phyloP scores from a whole-genome alignment of 2,888 invertebrate species.

The Trachelus iudaicus region DNA sequence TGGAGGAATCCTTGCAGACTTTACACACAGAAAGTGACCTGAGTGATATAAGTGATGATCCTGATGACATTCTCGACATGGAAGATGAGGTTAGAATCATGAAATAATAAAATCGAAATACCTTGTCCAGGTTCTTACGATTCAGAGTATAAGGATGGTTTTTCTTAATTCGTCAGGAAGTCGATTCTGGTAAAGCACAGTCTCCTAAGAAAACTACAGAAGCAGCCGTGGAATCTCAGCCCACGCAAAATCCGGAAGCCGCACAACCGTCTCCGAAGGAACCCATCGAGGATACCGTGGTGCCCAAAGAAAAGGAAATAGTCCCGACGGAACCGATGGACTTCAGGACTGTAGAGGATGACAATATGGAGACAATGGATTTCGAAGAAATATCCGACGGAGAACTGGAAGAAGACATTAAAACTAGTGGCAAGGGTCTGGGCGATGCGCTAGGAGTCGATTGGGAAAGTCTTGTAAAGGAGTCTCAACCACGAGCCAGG shows the following conservation, averaged over 20 bases:
- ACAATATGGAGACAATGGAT: slow-evolving; percentile 79
- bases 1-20: slow-evolving; percentile 67
- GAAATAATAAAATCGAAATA: neutral
- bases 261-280: slow-evolving; percentile 50
- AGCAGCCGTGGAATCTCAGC: slow-evolving; percentile 40
- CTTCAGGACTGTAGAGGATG: slow-evolving; percentile 70
- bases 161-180: slow-evolving; percentile 28
- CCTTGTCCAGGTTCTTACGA: neutral
- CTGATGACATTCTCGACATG: slow-evolving; percentile 86
- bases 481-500: slow-evolving; percentile 71
- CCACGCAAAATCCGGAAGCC: slow-evolving; percentile 52
- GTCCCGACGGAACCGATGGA: slow-evolving; percentile 33
- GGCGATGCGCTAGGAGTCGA: slow-evolving; percentile 96
- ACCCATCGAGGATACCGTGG: slow-evolving; percentile 49
- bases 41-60: slow-evolving; percentile 90
- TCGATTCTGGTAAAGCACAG: slow-evolving; percentile 32
- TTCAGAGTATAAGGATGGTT: neutral
- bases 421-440: slow-evolving; percentile 76
- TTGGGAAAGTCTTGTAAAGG: slow-evolving; percentile 90
- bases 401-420: slow-evolving; percentile 82
- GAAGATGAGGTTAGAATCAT: slow-evolving; percentile 69
- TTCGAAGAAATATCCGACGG: slow-evolving; percentile 93
- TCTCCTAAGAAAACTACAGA: slow-evolving; percentile 44
- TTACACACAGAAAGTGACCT: slow-evolving; percentile 76
- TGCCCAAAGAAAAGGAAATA: slow-evolving; percentile 45